Base-by-base conservation (phyloP, 1,140 invertebrate species). In the Harlomillsia oculata region DNA sequence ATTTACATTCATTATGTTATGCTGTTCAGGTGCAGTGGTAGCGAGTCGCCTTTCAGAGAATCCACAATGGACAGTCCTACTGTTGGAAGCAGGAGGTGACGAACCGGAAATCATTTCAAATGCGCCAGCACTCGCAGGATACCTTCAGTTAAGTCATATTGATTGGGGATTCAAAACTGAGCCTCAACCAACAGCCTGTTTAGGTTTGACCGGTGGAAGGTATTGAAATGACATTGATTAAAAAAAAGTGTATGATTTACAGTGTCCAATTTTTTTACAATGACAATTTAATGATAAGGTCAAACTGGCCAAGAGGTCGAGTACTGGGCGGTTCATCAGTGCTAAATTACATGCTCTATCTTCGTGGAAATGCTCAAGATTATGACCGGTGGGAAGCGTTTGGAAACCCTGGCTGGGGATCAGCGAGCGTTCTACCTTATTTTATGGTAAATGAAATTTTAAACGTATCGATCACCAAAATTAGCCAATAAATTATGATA, bases 331-430 rank as follows among this genome's bases (percentile, higher is more conserved):
- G 87, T 1, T 84, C 80, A 1, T 84, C 81, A 1, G 88, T 95
- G 0, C 75, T 98, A 0, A 98, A 99, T 71, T 97, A 96, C 67
- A 98, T 99, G 95, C 77, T 97, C 0, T 99, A 98, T 67, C 75
- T 98, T 0, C 76, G 95, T 26, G 95, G 94, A 0, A 95, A 97
- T 69, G 82, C 82, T 56, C 81, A 79, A 54, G 95, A 99, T 69
- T 99, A 97, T 69, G 88, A 98, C 67, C 75, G 77, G 2, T 99
- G 96, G 95, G 78, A 71, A 70, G 70, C 52, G 0, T 14, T 63
- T 13, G 67, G 69, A 9, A 69, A 69, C 30, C 63, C 59, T 4
- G 74, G 74, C 2, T 80, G 78, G 78, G 72, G 74, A 4, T 80
- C 75, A 61, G 70, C 74, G 5, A 71, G 73, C 29, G 68, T 73